Conservation (phyloP, 2,113 vertebrate species). For the Zeus faber region DNA sequence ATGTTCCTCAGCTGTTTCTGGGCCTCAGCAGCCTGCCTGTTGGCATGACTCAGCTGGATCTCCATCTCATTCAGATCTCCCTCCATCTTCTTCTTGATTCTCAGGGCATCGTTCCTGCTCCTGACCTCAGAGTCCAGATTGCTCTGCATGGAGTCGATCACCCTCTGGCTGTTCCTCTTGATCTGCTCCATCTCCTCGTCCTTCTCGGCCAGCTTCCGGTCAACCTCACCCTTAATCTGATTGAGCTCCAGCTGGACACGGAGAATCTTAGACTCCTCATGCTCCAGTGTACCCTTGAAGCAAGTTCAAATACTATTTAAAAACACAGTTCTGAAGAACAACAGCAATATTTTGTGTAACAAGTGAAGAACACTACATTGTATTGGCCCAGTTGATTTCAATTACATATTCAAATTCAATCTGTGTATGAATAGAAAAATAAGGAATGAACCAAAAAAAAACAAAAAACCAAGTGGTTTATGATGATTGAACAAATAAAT, state of each 20-base stretch:
- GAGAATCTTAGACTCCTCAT: constrained; percentile 75
- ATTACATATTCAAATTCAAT: neutral
- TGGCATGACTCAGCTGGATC: constrained; percentile 77
- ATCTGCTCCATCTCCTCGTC: constrained; percentile 77
- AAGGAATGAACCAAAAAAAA: too few species aligned
- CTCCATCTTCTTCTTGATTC: constrained; percentile 80
- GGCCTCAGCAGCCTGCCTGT: constrained; percentile 73
- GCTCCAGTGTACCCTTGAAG: constrained; percentile 79
- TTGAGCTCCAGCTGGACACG: constrained; percentile 72
- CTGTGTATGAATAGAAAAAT: too few species aligned
- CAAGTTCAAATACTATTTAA: constrained; percentile 49
- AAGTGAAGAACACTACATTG: too few species aligned
- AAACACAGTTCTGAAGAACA: neutral
- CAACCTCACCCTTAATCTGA: constrained; percentile 74
- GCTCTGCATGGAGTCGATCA: constrained; percentile 70
- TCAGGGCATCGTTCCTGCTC: constrained; percentile 73
- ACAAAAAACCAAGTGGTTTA: too few species aligned
- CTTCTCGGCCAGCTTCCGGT: constrained; percentile 74
- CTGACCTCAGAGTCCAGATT: constrained; percentile 72
- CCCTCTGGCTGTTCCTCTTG: constrained; percentile 75
- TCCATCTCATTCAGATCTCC: constrained; percentile 79
- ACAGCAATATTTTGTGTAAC: neutral
- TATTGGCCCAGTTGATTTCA: too few species aligned
- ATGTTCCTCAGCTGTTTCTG: constrained; percentile 80
- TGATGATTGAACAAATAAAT: too few species aligned